A percentile compares a stretch with the other conserved stretches of the same genome.
phyloP scores from a whole-genome alignment of 2,797 vertebrate species.

The Acrocephalus scirpaceus region DNA sequence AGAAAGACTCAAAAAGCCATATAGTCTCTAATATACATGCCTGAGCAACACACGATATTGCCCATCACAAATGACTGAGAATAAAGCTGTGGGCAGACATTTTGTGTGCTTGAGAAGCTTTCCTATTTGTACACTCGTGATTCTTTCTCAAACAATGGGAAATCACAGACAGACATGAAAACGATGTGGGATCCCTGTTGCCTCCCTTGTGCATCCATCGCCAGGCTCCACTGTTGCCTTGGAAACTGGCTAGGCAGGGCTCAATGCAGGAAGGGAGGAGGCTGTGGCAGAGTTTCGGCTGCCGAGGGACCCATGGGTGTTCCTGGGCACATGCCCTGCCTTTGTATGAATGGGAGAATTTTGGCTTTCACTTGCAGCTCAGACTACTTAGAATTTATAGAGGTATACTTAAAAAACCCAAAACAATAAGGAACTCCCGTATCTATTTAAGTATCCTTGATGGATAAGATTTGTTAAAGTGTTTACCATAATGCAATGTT shows the following conservation, averaged over 20 bases:
- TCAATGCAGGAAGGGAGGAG: not conserved
- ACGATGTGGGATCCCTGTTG: not conserved
- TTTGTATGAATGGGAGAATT: not conserved
- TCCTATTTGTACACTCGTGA: not conserved
- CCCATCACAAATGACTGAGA: not conserved
- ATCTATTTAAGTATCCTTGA: not conserved
- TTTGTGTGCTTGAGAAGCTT: not conserved
- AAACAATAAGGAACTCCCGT: not conserved
- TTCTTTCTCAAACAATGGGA: not conserved
- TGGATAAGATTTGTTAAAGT: not conserved
- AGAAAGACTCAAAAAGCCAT: not conserved
- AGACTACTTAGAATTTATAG: not conserved
- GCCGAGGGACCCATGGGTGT: not conserved
- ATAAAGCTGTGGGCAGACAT: not conserved
- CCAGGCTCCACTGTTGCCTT: constrained; percentile 27
- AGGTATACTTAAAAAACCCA: not conserved
- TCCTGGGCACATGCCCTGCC: not conserved
- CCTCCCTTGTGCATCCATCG: not conserved
- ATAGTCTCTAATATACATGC: not conserved
- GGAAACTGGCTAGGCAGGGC: constrained; percentile 35
- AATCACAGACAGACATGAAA: not conserved
- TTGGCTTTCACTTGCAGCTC: not conserved
- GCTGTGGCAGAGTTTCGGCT: not conserved
- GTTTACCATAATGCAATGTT: not conserved
- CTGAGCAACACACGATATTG: not conserved